Evolutionary conservation across 1,140 invertebrate species (phyloP).

Genomic region (Conopomorpha cramerella): DNA sequence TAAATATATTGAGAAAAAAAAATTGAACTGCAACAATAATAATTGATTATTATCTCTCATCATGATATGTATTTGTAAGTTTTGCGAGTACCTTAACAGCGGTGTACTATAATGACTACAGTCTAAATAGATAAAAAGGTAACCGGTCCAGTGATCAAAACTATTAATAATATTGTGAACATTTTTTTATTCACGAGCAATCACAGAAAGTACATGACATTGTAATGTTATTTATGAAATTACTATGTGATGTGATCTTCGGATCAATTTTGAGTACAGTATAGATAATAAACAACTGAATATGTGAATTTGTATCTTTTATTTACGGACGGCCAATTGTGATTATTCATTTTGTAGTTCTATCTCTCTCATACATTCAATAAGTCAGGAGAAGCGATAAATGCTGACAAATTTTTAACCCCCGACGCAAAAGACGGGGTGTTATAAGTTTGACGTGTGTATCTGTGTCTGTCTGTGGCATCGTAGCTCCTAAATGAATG

Average conservation of each 20-base stretch:
- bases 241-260: conserved; percentile 63
- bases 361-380: no score
- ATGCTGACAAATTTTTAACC: no score
- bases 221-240: conserved; percentile 63
- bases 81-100: conserved; percentile 47
- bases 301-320: conserved; percentile 48
- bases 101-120: conserved; percentile 49
- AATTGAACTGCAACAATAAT: conserved; percentile 55
- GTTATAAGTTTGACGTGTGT: no score
- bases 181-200: conserved; percentile 60
- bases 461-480: no score
- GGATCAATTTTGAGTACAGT: conserved; percentile 63
- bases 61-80: conserved; percentile 55
- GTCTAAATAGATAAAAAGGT: conserved; percentile 45
- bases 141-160: conserved; percentile 59
- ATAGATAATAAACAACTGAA: conserved; percentile 65
- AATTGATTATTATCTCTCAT: conserved; percentile 50
- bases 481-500: no score
- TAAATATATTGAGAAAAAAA: conserved; percentile 62
- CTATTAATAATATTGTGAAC: conserved; percentile 60
- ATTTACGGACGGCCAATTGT: neutral
- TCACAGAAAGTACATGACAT: conserved; percentile 61
- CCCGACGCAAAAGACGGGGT: no score
- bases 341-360: no score
- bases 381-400: neutral